Evolutionary conservation across 2,797 vertebrate species (phyloP).

Genomic region (Phylloscopus collybita): DNA sequence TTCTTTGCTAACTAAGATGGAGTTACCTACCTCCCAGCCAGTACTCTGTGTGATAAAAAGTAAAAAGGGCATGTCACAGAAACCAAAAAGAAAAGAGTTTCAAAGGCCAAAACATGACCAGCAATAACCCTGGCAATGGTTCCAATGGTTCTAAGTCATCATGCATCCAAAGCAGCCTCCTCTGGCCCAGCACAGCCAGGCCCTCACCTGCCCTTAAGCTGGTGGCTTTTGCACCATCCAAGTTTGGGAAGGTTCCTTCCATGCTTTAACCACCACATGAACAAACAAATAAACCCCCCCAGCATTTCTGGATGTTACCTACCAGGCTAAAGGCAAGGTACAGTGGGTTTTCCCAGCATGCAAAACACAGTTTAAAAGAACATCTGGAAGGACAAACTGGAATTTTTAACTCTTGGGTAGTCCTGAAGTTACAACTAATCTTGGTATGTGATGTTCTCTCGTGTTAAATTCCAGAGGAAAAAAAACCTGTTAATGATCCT

Average conservation of each 20-base stretch:
- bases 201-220: not conserved
- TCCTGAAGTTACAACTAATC: not conserved
- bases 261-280: not conserved
- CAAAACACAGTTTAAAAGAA: conserved; percentile 37
- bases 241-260: not conserved
- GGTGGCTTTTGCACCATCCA: not conserved
- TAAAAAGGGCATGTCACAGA: conserved; percentile 85
- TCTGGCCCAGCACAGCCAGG: not conserved
- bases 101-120: conserved; percentile 71
- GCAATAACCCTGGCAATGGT: conserved; percentile 8
- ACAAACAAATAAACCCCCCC: not conserved
- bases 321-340: not conserved
- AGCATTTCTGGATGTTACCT: not conserved
- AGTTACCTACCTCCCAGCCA: conserved; percentile 99
- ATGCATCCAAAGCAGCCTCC: not conserved
- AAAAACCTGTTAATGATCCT: not conserved
- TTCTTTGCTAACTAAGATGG: conserved; percentile 85
- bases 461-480: not conserved
- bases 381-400: conserved; percentile 6
- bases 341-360: not conserved
- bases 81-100: conserved; percentile 54
- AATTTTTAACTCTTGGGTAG: not conserved
- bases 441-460: not conserved
- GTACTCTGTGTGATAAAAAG: conserved; percentile 99
- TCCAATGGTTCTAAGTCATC: conserved; percentile 2